A percentile compares a stretch with the other conserved stretches of the same genome.
Conservation (phyloP, 2,888 invertebrate genomes). For the Nesidiocoris tenuis region DNA sequence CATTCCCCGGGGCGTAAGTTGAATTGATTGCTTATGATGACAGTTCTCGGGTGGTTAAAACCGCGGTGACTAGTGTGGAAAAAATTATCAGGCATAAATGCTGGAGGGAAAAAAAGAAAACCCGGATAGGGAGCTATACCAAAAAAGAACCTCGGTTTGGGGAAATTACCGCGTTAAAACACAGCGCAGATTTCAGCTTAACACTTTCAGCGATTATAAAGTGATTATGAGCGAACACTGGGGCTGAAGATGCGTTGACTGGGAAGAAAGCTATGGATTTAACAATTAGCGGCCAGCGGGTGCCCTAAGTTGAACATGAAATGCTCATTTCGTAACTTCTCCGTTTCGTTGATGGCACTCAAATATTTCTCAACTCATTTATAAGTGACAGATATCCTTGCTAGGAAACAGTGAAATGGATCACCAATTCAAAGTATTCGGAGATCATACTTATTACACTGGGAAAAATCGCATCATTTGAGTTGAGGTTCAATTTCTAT, state of each 20-base stretch:
- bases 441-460: too few relatives aligned
- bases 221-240: constrained; percentile 20
- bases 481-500: too few relatives aligned
- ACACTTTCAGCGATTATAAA: constrained; percentile 25
- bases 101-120: not conserved
- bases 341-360: not conserved
- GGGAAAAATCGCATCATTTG: too few relatives aligned
- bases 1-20: too few relatives aligned
- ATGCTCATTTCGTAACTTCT: constrained; percentile 8
- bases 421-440: too few relatives aligned
- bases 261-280: constrained; percentile 36
- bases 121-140: too few relatives aligned
- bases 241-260: not conserved
- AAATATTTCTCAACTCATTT: not conserved
- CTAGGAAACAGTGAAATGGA: too few relatives aligned
- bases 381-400: too few relatives aligned
- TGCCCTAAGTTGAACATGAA: constrained; percentile 1
- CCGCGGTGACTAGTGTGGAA: too few relatives aligned
- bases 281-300: constrained; percentile 24
- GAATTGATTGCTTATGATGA: too few relatives aligned
- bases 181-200: constrained; percentile 5
- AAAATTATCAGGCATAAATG: not conserved
- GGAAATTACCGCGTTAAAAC: constrained; percentile 29
- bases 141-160: not conserved
- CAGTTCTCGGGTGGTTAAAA: too few relatives aligned